phyloP scores from a whole-genome alignment of 2,113 vertebrate genomes.

The Mustela nigripes region DNA sequence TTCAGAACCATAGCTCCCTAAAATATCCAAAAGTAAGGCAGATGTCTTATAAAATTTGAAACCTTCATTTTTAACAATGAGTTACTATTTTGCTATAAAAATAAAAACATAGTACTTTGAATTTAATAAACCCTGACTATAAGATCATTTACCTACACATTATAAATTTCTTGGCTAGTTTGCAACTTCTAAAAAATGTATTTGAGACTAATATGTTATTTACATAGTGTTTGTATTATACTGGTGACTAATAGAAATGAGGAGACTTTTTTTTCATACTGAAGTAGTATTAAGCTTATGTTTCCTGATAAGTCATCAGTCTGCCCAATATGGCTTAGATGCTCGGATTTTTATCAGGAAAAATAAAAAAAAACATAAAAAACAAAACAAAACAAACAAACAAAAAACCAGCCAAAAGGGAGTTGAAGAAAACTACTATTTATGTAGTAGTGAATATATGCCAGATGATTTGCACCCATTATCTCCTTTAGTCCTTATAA shows the following conservation, averaged over 20 bases:
- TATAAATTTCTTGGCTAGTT: neutral
- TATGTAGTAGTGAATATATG: neutral
- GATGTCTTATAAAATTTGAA: neutral
- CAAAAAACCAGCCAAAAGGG: neutral
- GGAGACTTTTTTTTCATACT: neutral
- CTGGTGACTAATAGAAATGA: neutral
- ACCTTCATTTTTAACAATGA: neutral
- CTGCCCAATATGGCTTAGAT: neutral
- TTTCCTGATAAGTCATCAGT: neutral
- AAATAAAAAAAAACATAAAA: neutral
- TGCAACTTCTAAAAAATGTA: neutral
- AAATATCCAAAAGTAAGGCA: neutral
- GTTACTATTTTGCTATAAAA: slow-evolving; percentile 3
- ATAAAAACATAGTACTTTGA: slow-evolving; percentile 1
- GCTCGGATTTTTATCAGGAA: neutral
- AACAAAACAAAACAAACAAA: no score
- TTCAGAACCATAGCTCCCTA: neutral
- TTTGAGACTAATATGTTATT: neutral
- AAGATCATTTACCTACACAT: neutral
- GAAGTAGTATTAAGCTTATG: slow-evolving; percentile 3
- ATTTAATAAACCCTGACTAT: neutral
- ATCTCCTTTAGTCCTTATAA: neutral
- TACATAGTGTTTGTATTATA: neutral
- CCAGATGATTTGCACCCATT: neutral
- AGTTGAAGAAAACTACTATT: neutral